Base-by-base conservation (phyloP, 2,113 vertebrate genomes). In the Climacteris rufus region DNA sequence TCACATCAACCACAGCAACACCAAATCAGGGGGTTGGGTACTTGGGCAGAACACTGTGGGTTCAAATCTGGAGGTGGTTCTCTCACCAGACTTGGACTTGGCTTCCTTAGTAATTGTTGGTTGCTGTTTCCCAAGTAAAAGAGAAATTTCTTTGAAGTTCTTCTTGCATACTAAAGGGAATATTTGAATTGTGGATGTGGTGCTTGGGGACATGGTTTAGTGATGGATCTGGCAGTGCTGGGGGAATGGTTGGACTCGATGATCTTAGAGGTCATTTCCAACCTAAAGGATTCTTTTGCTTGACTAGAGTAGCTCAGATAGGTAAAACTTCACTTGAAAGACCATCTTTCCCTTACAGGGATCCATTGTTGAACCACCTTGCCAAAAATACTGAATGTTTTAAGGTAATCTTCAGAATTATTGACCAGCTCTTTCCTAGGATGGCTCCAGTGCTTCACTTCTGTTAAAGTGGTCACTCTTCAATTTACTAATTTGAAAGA, bases 141-240 rank as follows among this genome's bases (percentile, higher is more conserved):
- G 31, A 44, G 33, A 37, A 16, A 19, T 45, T 63, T 37, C 42
- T 80, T 49, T 31, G 4, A 72, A 69, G 39, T 56, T 11, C 40
- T 56, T 11, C 40, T 33, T 39, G 4, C 0, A 0, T 57, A 7
- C 16, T 11, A 15, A 53, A 44, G 30, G n/a, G 16, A 61, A 10
- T 44, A 6, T 54, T 53, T 39, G 63, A 15, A 4, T 35, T 69
- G 25, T 40, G 63, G 47, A 15, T 68, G 54, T 68, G 53, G 59
- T 31, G 4, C 19, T 44, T 22, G 44, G 59, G 59, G 33, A 5
- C 0, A 1, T 81, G 68, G 70, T 68, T 79, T 40, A 45, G n/a
- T 45, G 45, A 22, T 40, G 78, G 60, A 16, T 50, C 27, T 81
- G 77, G 37, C 44, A 44, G 27, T 59, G 76, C 37, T 50, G 68